Evolutionary conservation across 1,140 invertebrate genomes (phyloP).

Genomic region (Heliothis subflexa): DNA sequence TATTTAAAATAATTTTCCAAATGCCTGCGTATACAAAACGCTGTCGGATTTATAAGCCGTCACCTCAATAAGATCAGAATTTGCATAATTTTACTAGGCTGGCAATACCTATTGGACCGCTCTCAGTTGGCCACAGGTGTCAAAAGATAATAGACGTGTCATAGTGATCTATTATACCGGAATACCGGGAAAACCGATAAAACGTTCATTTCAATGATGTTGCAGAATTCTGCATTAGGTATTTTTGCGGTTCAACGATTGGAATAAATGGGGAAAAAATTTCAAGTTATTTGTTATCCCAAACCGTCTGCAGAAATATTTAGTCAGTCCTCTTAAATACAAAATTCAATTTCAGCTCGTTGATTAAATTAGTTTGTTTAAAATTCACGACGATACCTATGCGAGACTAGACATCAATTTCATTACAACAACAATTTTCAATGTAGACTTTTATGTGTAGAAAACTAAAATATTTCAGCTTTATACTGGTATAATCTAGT

Average conservation of each 20-base stretch:
- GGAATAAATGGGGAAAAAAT: not conserved
- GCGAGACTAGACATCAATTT: not conserved
- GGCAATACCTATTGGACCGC: not conserved
- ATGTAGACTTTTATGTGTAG: not conserved
- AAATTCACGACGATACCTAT: constrained; percentile 9
- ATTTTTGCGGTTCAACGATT: not conserved
- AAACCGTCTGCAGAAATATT: not conserved
- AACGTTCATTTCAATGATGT: not conserved
- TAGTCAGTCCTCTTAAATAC: constrained; percentile 4
- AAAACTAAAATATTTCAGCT: constrained; percentile 1
- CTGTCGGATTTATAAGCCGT: constrained; percentile 29
- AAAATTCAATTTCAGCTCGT: constrained; percentile 19
- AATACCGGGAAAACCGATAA: not conserved
- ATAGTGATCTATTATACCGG: constrained; percentile 27
- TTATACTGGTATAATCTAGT: constrained; percentile 7
- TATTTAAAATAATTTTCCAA: constrained; percentile 34
- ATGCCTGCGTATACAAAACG: constrained; percentile 20
- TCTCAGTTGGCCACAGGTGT: constrained; percentile 41
- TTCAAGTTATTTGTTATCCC: not conserved
- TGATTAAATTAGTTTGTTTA: constrained; percentile 7
- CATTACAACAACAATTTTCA: not conserved
- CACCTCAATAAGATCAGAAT: constrained; percentile 42
- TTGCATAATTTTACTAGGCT: constrained; percentile 47
- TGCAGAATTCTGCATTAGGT: not conserved
- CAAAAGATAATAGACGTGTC: constrained; percentile 3